A percentile compares a stretch with the other conserved stretches of the same genome.
These are phyloP conservation scores for Ageneiosus marmoratus DNA, from an alignment of 2,113 vertebrate genomes.

Conservation along the genomic window DNA sequence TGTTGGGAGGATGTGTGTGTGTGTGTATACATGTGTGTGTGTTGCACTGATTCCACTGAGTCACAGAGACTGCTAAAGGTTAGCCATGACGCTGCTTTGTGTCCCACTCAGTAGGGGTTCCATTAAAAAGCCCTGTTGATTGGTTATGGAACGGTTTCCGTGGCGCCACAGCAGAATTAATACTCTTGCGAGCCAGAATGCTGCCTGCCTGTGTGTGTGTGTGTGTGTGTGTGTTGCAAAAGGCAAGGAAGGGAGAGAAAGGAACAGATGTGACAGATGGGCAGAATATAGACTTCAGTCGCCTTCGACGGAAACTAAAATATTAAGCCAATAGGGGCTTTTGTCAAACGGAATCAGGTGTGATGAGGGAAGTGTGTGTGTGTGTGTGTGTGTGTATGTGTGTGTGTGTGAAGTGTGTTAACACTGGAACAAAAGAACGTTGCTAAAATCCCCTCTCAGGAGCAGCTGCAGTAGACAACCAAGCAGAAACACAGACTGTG, in stretches of 20 bases:
- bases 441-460: conserved; percentile 36
- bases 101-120: conserved; percentile 52
- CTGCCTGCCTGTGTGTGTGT: background rate
- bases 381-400: background rate
- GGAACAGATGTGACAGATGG: conserved; percentile 68
- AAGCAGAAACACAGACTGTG: conserved; percentile 17
- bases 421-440: conserved; percentile 1
- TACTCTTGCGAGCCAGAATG: conserved; percentile 57
- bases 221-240: conserved; percentile 20
- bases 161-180: conserved; percentile 58
- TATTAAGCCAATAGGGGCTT: conserved; percentile 74
- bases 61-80: conserved; percentile 55
- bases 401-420: background rate
- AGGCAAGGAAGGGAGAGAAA: conserved; percentile 11
- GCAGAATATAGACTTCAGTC: conserved; percentile 72
- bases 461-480: conserved; percentile 42
- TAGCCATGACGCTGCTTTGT: conserved; percentile 50
- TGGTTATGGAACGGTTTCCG: conserved; percentile 57
- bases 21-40: conserved; percentile 14
- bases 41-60: conserved; percentile 50
- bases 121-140: conserved; percentile 50
- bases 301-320: conserved; percentile 68
- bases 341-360: conserved; percentile 77
- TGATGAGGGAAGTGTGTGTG: conserved; percentile 60
- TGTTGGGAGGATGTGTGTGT: background rate